Evolutionary conservation across 2,888 invertebrate species (phyloP).

Genomic region (Gisinianus flammeolus): DNA sequence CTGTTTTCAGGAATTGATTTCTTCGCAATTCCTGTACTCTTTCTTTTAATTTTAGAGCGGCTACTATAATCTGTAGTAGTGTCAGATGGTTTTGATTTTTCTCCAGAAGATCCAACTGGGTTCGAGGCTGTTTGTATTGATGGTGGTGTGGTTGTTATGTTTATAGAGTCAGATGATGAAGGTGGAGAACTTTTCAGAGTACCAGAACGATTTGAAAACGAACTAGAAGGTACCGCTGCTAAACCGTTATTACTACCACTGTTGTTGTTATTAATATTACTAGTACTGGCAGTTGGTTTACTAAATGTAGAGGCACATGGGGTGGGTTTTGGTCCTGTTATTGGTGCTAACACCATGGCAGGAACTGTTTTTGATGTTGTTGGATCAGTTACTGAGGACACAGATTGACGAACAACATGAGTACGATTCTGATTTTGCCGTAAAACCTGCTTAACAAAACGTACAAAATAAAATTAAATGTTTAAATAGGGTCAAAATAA

Average conservation of each 20-base stretch:
- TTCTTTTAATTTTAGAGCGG: not conserved
- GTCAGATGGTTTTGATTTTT: not conserved
- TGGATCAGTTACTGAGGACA: conserved; percentile 36
- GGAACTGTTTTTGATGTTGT: conserved; percentile 40
- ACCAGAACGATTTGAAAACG: not conserved
- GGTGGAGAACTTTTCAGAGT: not conserved
- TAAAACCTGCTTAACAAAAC: conserved; percentile 29
- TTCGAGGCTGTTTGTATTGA: not conserved
- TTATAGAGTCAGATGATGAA: not conserved
- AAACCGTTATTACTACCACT: not conserved
- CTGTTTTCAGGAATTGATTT: not conserved
- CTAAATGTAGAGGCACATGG: not conserved
- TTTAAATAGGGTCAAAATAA: no score
- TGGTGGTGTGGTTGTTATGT: not conserved
- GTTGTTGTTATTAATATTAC: not conserved
- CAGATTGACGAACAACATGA: conserved; percentile 42
- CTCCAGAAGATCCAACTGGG: not conserved
- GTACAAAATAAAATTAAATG: not conserved
- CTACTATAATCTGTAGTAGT: not conserved
- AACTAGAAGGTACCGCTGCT: not conserved
- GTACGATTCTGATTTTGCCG: conserved; percentile 39
- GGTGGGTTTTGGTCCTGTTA: conserved; percentile 17
- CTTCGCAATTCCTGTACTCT: not conserved
- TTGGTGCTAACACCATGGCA: conserved; percentile 36
- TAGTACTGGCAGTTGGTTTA: not conserved